Evolutionary conservation across 2,888 invertebrate species (phyloP).

Genomic region (Mantis religiosa): DNA sequence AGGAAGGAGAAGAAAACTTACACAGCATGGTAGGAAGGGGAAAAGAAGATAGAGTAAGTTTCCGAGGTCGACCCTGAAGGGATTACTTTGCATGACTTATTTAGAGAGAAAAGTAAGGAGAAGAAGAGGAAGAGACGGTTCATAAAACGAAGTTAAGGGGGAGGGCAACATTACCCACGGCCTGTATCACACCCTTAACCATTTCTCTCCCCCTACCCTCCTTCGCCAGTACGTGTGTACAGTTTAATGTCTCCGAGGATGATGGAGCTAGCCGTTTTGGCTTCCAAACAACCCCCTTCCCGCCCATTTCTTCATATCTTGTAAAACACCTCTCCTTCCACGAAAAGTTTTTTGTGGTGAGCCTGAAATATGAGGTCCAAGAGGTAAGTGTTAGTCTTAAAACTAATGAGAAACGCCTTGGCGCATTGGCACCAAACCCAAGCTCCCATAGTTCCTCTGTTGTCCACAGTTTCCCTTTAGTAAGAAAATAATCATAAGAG

Average conservation of each 20-base stretch:
- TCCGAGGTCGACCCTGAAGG: background rate
- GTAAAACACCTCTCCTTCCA: background rate
- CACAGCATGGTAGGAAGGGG: background rate
- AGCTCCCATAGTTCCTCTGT: background rate
- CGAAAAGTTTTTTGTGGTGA: background rate
- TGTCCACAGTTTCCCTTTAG: too few relatives aligned
- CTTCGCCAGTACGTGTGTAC: background rate
- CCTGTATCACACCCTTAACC: background rate
- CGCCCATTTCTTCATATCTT: background rate
- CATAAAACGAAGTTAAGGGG: background rate
- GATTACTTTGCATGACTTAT: background rate
- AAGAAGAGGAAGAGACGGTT: background rate
- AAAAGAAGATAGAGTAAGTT: background rate
- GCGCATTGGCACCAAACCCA: background rate
- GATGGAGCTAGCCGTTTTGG: background rate
- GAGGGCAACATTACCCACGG: background rate
- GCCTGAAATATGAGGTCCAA: background rate
- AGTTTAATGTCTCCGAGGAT: background rate
- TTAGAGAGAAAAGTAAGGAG: background rate
- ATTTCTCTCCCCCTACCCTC: background rate
- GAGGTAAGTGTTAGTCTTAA: background rate
- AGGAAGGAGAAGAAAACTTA: background rate
- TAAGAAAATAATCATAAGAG: too few relatives aligned
- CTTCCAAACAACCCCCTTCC: background rate
- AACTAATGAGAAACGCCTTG: background rate